Evolutionary conservation across 2,113 vertebrate species (phyloP).

Genomic region (Sylvilagus bachmani): DNA sequence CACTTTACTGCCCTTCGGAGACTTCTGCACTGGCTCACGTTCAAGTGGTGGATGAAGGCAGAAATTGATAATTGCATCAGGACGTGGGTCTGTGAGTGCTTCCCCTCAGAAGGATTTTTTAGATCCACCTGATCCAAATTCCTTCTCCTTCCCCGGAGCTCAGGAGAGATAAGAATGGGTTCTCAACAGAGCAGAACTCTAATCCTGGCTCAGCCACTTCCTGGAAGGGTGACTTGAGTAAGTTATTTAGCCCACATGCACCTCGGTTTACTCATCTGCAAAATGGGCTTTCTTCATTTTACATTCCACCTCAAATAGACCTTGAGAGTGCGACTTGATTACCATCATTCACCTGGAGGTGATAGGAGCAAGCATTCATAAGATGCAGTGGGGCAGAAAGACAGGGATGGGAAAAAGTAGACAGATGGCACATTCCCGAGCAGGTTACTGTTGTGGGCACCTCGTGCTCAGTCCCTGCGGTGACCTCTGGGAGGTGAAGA

Average conservation of each 20-base stretch:
- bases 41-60: slow-evolving; percentile 65
- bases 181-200: not conserved
- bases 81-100: not conserved
- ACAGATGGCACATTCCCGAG: fast-evolving
- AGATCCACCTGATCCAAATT: not conserved
- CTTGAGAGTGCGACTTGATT: not conserved
- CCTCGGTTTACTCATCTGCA: not conserved
- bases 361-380: no score
- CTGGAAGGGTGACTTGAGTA: not conserved
- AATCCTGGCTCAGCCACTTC: not conserved
- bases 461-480: not conserved
- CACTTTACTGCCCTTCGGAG: slow-evolving; percentile 86
- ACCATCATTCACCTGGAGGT: not conserved
- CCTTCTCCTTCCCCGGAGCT: not conserved
- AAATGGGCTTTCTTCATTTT: not conserved
- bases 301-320: not conserved
- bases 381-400: fast-evolving
- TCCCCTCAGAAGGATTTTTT: not conserved
- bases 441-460: not conserved
- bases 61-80: not conserved
- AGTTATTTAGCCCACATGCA: not conserved
- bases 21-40: slow-evolving; percentile 51
- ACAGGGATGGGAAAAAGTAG: not conserved
- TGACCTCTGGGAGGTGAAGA: not conserved
- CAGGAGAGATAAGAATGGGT: not conserved